Evolutionary conservation across 2,888 invertebrate species (phyloP).

Genomic region (Pristionchus exspectatus): DNA sequence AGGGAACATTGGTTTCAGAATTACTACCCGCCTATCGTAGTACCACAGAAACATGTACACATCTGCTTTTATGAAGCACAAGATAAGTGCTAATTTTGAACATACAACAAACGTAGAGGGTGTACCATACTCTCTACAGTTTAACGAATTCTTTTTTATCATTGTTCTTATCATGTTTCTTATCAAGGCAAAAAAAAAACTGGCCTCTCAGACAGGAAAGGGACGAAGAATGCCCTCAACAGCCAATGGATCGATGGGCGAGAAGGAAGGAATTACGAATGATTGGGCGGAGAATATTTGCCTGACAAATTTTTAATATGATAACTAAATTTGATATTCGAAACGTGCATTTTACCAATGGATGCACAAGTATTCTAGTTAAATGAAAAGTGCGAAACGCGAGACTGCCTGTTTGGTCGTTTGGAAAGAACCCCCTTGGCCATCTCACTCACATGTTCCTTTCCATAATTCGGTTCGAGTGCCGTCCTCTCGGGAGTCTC

Average conservation of each 20-base stretch:
- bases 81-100: too few species aligned
- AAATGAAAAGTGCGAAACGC: neutral
- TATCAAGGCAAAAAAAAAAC: neutral
- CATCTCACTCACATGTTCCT: slow-evolving; percentile 54
- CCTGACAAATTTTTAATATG: slow-evolving; percentile 55
- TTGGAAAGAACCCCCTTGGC: neutral
- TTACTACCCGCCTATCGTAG: neutral
- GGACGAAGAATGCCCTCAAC: slow-evolving; percentile 81
- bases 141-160: too few species aligned
- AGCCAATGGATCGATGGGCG: slow-evolving; percentile 78
- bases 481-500: slow-evolving; percentile 77
- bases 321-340: neutral
- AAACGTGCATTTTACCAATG: too few species aligned
- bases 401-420: too few species aligned
- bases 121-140: too few species aligned
- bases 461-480: slow-evolving; percentile 80
- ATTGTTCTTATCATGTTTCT: too few species aligned
- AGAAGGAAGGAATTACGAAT: slow-evolving; percentile 79
- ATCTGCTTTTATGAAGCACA: neutral
- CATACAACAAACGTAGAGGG: too few species aligned
- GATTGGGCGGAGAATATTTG: slow-evolving; percentile 79
- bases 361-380: too few species aligned
- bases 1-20: neutral
- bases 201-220: slow-evolving; percentile 63
- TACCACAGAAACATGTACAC: neutral